These are phyloP conservation scores for Mustelus asterias DNA, from an alignment of 2,113 vertebrate genomes.

Conservation along the genomic window DNA sequence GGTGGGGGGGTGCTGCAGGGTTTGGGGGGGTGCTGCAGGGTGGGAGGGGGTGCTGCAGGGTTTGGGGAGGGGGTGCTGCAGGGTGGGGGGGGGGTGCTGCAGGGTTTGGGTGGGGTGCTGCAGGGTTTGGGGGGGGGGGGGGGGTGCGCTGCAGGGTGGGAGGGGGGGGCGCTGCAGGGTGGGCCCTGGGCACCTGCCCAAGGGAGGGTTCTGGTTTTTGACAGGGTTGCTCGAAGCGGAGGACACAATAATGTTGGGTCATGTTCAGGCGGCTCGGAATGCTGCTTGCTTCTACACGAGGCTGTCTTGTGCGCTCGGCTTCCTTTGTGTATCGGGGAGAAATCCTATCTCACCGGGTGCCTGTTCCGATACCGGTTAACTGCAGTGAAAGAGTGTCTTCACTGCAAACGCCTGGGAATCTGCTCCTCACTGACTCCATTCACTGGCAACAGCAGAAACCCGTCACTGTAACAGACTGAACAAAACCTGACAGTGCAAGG, in stretches of 20 bases:
- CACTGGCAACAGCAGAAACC: neutral
- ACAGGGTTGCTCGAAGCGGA: neutral
- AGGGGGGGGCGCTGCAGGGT: neutral
- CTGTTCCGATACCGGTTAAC: neutral
- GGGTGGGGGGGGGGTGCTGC: too few relatives aligned
- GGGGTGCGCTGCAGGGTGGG: too few relatives aligned
- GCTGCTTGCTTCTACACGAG: neutral
- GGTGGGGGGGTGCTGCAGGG: too few relatives aligned
- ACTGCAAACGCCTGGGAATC: neutral
- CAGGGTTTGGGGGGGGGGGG: too few relatives aligned
- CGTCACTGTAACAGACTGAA: neutral
- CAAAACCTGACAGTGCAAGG: neutral
- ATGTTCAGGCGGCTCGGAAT: neutral
- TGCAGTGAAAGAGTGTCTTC: neutral
- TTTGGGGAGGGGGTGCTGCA: too few relatives aligned
- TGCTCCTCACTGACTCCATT: neutral
- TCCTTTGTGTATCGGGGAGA: neutral
- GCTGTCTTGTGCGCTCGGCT: neutral
- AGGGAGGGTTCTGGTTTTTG: neutral
- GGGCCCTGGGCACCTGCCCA: neutral
- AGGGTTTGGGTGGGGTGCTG: too few relatives aligned
- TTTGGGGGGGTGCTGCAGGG: too few relatives aligned
- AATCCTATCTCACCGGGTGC: neutral
- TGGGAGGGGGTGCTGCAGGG: too few relatives aligned
- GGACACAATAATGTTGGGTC: neutral